A percentile compares a stretch with the other conserved stretches of the same genome.
phyloP scores from a whole-genome alignment of 2,888 invertebrate species.

The Perizoma affinitatum region DNA sequence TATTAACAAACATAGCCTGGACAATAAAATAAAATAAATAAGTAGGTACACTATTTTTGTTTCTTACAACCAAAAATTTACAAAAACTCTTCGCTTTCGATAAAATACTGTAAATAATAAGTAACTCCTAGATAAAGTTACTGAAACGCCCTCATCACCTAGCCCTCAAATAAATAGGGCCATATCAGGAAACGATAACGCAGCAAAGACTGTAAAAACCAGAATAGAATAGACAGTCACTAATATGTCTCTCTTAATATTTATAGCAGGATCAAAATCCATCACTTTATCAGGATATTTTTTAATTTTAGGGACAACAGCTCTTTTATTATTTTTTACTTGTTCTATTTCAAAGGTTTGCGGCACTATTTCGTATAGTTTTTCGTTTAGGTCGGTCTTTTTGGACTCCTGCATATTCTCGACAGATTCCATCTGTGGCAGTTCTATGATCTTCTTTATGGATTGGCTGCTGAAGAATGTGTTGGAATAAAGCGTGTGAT shows the following conservation, averaged over 20 bases:
- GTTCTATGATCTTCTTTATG: slow-evolving; percentile 39
- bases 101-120: background rate
- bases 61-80: slow-evolving; percentile 22
- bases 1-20: slow-evolving; percentile 14
- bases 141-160: slow-evolving; percentile 1
- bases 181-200: slow-evolving; percentile 66
- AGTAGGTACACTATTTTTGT: slow-evolving; percentile 9
- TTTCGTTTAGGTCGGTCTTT: slow-evolving; percentile 29
- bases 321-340: slow-evolving; percentile 22
- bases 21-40: slow-evolving; percentile 14
- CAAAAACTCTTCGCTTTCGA: slow-evolving; percentile 5
- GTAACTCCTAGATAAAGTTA: background rate
- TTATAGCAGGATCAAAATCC: slow-evolving; percentile 58
- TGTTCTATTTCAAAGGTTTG: slow-evolving; percentile 25
- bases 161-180: slow-evolving; percentile 35
- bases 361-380: slow-evolving; percentile 23
- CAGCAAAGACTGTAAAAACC: slow-evolving; percentile 73
- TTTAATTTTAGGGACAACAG: slow-evolving; percentile 27
- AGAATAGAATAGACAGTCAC: slow-evolving; percentile 75
- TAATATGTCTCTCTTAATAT: slow-evolving; percentile 71
- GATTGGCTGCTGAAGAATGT: slow-evolving; percentile 32
- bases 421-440: slow-evolving; percentile 35
- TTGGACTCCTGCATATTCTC: slow-evolving; percentile 26
- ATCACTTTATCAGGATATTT: slow-evolving; percentile 31
- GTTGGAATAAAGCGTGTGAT: slow-evolving; percentile 41